These are phyloP conservation scores for Amphipyra berbera DNA, from an alignment of 2,888 invertebrate genomes.

Conservation along the genomic window DNA sequence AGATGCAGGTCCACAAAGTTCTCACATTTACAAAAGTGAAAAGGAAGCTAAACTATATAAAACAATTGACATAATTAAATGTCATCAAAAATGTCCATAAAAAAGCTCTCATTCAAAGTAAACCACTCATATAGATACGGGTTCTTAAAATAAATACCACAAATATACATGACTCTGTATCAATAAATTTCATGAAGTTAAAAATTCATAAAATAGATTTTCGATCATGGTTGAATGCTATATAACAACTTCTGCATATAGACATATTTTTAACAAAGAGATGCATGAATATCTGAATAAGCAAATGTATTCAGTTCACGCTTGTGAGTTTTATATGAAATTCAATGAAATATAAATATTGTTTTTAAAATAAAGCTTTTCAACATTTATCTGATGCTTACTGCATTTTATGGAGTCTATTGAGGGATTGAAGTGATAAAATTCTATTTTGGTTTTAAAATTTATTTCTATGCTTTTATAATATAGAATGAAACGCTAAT, in stretches of 20 bases:
- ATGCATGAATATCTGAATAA: conserved; percentile 48
- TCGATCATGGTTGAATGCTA: not conserved
- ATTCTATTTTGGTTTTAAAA: too few species aligned
- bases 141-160: too few species aligned
- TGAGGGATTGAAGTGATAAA: not conserved
- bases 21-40: too few species aligned
- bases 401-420: conserved; percentile 11
- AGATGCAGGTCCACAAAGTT: too few species aligned
- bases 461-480: too few species aligned
- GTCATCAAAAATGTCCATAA: too few species aligned
- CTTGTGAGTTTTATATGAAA: conserved; percentile 27
- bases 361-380: conserved; percentile 38
- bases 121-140: too few species aligned
- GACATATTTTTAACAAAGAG: conserved; percentile 40
- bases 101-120: too few species aligned
- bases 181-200: conserved; percentile 14
- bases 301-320: conserved; percentile 44
- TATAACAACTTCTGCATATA: conserved; percentile 16
- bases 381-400: conserved; percentile 12
- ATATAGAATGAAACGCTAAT: too few species aligned
- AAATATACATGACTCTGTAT: not conserved
- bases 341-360: conserved; percentile 45
- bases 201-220: conserved; percentile 17
- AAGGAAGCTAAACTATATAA: too few species aligned
- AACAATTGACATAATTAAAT: too few species aligned